phyloP scores from a whole-genome alignment of 2,888 invertebrate genomes.

The Nomada goodeniana region DNA sequence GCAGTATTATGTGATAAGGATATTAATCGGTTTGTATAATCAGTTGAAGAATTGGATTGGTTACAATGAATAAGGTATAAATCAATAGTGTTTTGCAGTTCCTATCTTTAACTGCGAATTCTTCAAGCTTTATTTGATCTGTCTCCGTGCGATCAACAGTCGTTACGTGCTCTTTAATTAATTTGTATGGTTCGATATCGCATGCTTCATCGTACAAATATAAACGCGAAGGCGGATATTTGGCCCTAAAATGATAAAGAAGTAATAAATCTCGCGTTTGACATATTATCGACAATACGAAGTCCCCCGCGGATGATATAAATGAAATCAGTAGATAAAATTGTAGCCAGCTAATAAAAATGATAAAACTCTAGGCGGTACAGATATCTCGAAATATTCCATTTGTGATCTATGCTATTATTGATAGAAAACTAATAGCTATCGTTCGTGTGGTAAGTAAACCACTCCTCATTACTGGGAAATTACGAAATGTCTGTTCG shows the following conservation, averaged over 20 bases:
- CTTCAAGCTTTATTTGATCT: neutral
- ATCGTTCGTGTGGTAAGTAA: too few species aligned
- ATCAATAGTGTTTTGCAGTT: neutral
- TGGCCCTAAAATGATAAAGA: constrained; percentile 11
- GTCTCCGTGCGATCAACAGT: neutral
- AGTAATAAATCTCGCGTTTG: constrained; percentile 33
- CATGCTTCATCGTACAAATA: constrained; percentile 12
- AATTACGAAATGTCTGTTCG: too few species aligned
- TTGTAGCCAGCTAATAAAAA: constrained; percentile 15
- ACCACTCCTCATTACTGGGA: too few species aligned
- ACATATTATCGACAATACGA: constrained; percentile 40
- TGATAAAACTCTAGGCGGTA: neutral
- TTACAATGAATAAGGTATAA: neutral
- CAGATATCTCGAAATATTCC: neutral
- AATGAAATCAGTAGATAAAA: constrained; percentile 47
- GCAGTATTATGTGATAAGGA: too few species aligned
- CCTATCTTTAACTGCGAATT: neutral
- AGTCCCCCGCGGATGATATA: constrained; percentile 35
- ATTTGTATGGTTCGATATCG: constrained; percentile 4
- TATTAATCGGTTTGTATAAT: too few species aligned
- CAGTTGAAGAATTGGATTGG: too few species aligned
- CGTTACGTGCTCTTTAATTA: constrained; percentile 10
- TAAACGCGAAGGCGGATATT: constrained; percentile 39
- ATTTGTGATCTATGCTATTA: neutral
- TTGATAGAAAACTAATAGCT: too few species aligned